phyloP scores from a whole-genome alignment of 2,113 vertebrate genomes.

The Echinops telfairi region DNA sequence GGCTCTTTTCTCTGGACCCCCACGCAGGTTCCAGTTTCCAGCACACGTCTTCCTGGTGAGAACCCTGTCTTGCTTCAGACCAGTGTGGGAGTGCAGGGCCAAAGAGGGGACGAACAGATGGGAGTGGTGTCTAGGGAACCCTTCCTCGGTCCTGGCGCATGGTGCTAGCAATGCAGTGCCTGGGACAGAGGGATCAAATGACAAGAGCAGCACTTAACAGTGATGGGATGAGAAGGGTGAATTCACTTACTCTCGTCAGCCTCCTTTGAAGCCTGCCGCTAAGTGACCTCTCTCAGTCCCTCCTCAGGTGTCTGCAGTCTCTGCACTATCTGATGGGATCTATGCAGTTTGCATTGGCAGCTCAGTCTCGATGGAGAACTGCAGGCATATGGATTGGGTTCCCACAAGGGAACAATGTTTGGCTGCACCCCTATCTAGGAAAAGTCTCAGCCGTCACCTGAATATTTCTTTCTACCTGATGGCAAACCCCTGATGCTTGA shows the following conservation, averaged over 20 bases:
- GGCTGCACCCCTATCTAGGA: neutral
- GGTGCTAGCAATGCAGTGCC: neutral
- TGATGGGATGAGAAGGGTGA: neutral
- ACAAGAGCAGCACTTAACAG: neutral
- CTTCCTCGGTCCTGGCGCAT: rapidly evolving
- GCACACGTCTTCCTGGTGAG: conserved; percentile 84
- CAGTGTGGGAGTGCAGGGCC: neutral
- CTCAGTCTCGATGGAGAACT: neutral
- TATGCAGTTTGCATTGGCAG: neutral
- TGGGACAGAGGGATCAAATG: neutral
- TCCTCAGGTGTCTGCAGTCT: neutral
- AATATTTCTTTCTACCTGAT: neutral
- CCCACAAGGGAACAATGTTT: neutral
- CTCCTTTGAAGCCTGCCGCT: neutral
- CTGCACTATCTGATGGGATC: neutral
- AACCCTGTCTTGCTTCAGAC: conserved; percentile 39
- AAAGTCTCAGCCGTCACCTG: neutral
- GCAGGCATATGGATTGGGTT: neutral
- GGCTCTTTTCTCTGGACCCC: neutral
- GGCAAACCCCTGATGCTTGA: neutral
- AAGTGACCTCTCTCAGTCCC: neutral
- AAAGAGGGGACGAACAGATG: rapidly evolving
- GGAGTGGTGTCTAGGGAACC: neutral
- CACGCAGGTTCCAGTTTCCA: neutral
- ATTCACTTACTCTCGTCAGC: neutral